These are phyloP conservation scores for Deilephila elpenor DNA, from an alignment of 2,888 invertebrate species.

Conservation along the genomic window DNA sequence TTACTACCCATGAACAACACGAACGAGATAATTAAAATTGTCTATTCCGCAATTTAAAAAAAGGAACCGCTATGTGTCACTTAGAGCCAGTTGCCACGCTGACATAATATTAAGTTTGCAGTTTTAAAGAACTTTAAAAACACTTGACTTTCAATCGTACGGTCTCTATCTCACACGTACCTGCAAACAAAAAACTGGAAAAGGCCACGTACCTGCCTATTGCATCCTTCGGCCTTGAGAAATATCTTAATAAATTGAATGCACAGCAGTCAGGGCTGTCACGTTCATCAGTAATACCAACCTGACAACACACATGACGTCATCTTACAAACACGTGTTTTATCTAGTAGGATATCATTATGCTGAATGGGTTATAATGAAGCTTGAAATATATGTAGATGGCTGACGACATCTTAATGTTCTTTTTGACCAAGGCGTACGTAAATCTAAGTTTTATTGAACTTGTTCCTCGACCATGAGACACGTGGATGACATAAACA, in stretches of 20 bases:
- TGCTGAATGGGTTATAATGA: background rate
- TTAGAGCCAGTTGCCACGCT: background rate
- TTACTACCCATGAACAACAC: background rate
- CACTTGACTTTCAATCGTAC: slow-evolving; percentile 30
- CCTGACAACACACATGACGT: background rate
- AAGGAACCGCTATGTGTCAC: slow-evolving; percentile 13
- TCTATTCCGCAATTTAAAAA: slow-evolving; percentile 3
- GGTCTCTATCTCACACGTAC: slow-evolving; percentile 23
- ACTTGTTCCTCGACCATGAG: background rate
- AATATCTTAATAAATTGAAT: slow-evolving; percentile 32
- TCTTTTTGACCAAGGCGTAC: background rate
- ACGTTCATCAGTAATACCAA: background rate
- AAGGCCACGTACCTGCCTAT: slow-evolving; percentile 30
- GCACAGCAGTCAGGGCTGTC: slow-evolving; percentile 27
- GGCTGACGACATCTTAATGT: background rate
- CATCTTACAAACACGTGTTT: background rate
- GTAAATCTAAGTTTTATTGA: slow-evolving; percentile 17
- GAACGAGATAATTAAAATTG: slow-evolving; percentile 1
- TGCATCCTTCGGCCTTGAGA: slow-evolving; percentile 31
- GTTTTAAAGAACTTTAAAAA: slow-evolving; percentile 11
- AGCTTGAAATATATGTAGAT: background rate
- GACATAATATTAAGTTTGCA: slow-evolving; percentile 13
- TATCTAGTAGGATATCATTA: background rate
- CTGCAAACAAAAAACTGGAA: slow-evolving; percentile 28
- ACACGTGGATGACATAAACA: background rate